Base-by-base conservation (phyloP, 92 coral and sea anemone species). In the Zoanthus sansibaricus region DNA sequence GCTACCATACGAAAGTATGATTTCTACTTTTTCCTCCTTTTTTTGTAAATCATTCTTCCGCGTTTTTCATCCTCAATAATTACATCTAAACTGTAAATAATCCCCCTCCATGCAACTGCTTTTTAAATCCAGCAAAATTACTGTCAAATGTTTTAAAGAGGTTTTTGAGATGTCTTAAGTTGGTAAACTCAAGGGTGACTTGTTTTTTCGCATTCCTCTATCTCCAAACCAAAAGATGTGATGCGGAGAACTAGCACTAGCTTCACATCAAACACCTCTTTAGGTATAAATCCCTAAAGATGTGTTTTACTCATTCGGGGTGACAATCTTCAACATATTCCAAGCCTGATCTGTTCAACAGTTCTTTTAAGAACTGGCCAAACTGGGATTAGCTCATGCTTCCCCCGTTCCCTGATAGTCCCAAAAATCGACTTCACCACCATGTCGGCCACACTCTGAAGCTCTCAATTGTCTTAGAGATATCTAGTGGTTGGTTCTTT, bases 331-430 rank as follows among this genome's bases (percentile, higher is more conserved):
- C 86, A 18, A 25, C 49, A 4, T 61, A 82, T 62, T 62, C 55
- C 76, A 30, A 37, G 0, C 49, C 56, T 59, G 49, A 70, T 70
- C 76, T 76, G 10, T 30, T 25, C 86, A 15, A 82, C 56, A 31
- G 67, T 70, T 45, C 86, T 82, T 58, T 79, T 42, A 9, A 51
- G 71, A 58, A 79, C 32, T 25, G 80, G 92, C 45, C 75, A 83
- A 16, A 83, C 78, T 88, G 83, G 79, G 75, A 82, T 83, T 31
- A 88, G 30, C 48, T 83, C 49, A 52, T 82, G 77, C 74, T 82
- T 88, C 72, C 75, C 75, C 56, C 84, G 88, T 82, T 88, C 88
- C 68, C 88, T 72, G 62, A 88, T 82, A 46, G 87, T 69, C 74
- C 75, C 91, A 66, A 79, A 88, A n/a, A 74, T 83, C 9, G 54